Evolutionary conservation across 1,140 invertebrate species (phyloP), one percentile per base, ranked within the genome.

Genomic region (Diploscapter pachys): DNA sequence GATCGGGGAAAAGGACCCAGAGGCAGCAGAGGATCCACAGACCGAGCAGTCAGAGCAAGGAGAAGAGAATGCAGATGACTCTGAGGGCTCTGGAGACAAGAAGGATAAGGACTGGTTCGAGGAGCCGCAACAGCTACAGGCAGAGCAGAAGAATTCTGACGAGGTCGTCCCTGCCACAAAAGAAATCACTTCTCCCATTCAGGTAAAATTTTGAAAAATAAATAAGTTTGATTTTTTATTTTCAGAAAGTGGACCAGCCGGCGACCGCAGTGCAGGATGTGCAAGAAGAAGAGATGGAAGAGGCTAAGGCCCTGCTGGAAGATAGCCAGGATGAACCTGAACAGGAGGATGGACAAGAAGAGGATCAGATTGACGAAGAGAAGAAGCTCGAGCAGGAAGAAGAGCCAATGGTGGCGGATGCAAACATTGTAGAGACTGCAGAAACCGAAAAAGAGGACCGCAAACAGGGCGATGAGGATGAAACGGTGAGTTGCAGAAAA

Each of bases 361-460:
- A 73, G 70, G 68, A 73, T 9, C n/a, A 72, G 70, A 49, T 5
- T 31, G 69, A 77, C 51, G 57, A 71, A 53, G 63, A 70, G 69
- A 3, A 73, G 69, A 74, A 73, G 71, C 50, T 11, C 8, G 57
- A 67, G 55, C 13, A 52, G 2, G 67, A 69, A 13, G 55, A 69
- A 65, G 13, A 48, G 51, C 31, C 48, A 52, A 51, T 31, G 13
- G 4, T 4, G 4, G 31, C 71, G 67, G 54, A 11, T n/a, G 71
- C 50, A 48, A 56, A 65, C 51, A 50, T 65, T 31, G 63, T 2
- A 50, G 31, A 65, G 51, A 9, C 49, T 52, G 67, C 67, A 8
- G 62, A 69, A 13, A 8, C 9, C n/a, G 67, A 62, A 57, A 57
- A 63, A 31, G 51, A 63, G 8, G 49, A 13, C 50, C 50, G 6